A percentile compares a stretch with the other conserved stretches of the same genome.
Evolutionary conservation across 1,140 invertebrate genomes (phyloP).

Genomic region (Ceratosolen solmsi): DNA sequence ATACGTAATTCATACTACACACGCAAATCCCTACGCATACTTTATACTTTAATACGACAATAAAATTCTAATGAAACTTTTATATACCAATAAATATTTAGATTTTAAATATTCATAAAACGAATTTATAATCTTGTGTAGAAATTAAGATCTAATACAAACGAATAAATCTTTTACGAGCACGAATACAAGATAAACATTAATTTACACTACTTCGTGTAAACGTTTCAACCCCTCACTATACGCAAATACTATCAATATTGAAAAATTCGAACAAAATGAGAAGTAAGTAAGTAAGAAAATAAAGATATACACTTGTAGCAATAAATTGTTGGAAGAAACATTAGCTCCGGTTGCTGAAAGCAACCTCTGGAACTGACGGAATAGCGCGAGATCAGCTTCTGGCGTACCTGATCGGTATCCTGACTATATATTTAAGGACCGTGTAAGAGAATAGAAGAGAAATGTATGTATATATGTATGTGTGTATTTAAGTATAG

Average conservation of each 20-base stretch:
- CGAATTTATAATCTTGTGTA: too few relatives aligned
- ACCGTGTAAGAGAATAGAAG: too few relatives aligned
- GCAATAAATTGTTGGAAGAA: constrained; percentile 1
- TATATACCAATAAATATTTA: too few relatives aligned
- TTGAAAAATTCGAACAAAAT: background rate
- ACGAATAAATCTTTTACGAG: background rate
- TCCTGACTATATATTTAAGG: background rate
- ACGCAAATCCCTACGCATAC: too few relatives aligned
- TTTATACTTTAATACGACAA: too few relatives aligned
- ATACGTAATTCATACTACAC: too few relatives aligned
- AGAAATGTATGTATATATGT: background rate
- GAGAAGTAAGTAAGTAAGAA: background rate
- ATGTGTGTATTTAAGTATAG: too few relatives aligned
- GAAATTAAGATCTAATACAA: too few relatives aligned
- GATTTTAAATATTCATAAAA: too few relatives aligned
- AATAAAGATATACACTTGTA: background rate
- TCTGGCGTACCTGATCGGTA: background rate
- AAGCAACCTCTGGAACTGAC: background rate
- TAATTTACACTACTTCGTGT: background rate
- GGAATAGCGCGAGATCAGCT: background rate
- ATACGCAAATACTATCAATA: background rate
- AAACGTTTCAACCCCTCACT: too few relatives aligned
- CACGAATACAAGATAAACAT: background rate
- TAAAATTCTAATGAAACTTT: too few relatives aligned
- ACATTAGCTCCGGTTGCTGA: constrained; percentile 9